A percentile compares a stretch with the other conserved stretches of the same genome.
phyloP scores from a whole-genome alignment of 2,797 vertebrate genomes.

The Phalanger gymnotis region DNA sequence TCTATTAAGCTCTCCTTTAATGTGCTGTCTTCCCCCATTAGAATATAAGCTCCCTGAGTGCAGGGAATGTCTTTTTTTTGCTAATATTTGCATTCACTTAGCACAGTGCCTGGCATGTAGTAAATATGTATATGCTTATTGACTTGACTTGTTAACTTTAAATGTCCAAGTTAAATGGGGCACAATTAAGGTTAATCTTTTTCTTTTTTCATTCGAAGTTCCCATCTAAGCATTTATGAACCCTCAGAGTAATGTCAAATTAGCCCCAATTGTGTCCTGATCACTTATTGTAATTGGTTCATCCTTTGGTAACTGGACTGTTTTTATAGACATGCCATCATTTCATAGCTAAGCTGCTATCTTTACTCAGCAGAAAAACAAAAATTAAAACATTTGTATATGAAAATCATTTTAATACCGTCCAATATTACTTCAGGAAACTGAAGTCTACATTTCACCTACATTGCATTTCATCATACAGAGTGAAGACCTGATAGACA shows the following conservation, averaged over 20 bases:
- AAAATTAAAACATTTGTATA: background rate
- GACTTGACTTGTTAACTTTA: background rate
- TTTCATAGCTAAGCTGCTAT: conserved; percentile 19
- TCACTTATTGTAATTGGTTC: background rate
- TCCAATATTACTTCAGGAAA: conserved; percentile 36
- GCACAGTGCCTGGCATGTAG: background rate
- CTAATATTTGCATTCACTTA: background rate
- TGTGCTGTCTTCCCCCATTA: background rate
- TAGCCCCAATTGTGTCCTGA: background rate
- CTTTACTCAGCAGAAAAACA: conserved; percentile 43
- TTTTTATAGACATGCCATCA: conserved; percentile 5
- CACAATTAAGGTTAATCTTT: accelerated
- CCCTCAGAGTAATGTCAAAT: background rate
- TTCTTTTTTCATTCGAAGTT: conserved; percentile 4
- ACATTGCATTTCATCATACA: conserved; percentile 16
- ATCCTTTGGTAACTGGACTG: conserved; percentile 8
- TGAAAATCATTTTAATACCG: conserved; percentile 8
- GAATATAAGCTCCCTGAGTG: background rate
- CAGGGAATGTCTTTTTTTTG: background rate
- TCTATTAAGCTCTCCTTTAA: background rate
- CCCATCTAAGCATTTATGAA: background rate
- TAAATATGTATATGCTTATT: background rate
- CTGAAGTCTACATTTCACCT: conserved; percentile 22
- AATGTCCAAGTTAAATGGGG: conserved; percentile 13
- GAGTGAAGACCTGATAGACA: background rate